Conservation (phyloP, 2,113 vertebrate species). For the Triplophysa dalaica region DNA sequence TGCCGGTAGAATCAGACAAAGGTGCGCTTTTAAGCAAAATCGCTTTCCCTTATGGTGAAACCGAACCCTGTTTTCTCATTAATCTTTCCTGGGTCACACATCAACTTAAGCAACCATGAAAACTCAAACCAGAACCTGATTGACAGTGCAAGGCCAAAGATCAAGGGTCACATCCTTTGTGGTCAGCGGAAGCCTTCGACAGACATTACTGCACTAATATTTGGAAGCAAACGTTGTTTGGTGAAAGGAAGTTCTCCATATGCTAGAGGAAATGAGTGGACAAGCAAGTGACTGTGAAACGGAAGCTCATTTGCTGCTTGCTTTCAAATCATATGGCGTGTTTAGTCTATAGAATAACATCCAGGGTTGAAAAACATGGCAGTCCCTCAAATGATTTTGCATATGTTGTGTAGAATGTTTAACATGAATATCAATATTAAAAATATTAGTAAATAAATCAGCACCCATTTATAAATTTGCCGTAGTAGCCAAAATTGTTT, state of each 20-base stretch:
- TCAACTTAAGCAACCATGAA: constrained; percentile 47
- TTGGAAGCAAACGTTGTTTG: constrained; percentile 51
- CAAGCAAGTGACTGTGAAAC: constrained; percentile 33
- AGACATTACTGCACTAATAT: constrained; percentile 55
- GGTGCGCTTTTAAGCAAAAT: constrained; percentile 14
- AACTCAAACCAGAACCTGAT: constrained; percentile 53
- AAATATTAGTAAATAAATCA: neutral
- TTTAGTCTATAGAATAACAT: constrained; percentile 34
- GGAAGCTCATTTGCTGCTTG: constrained; percentile 38
- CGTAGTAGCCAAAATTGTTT: too few relatives aligned
- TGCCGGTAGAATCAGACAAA: constrained; percentile 20
- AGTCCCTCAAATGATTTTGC: neutral
- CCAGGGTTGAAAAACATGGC: neutral
- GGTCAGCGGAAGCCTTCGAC: constrained; percentile 55
- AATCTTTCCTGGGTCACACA: constrained; percentile 44
- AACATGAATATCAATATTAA: too few relatives aligned
- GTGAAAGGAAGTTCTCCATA: constrained; percentile 48
- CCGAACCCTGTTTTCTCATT: constrained; percentile 51
- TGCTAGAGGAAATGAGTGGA: constrained; percentile 46
- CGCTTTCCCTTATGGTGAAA: constrained; percentile 43
- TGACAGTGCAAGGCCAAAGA: constrained; percentile 52
- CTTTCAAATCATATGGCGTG: constrained; percentile 40
- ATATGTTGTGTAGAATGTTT: constrained; percentile 4
- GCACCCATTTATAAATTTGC: too few relatives aligned
- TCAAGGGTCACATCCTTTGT: constrained; percentile 60